Evolutionary conservation across 2,888 invertebrate genomes (phyloP).

Genomic region (Melinaea menophilus): DNA sequence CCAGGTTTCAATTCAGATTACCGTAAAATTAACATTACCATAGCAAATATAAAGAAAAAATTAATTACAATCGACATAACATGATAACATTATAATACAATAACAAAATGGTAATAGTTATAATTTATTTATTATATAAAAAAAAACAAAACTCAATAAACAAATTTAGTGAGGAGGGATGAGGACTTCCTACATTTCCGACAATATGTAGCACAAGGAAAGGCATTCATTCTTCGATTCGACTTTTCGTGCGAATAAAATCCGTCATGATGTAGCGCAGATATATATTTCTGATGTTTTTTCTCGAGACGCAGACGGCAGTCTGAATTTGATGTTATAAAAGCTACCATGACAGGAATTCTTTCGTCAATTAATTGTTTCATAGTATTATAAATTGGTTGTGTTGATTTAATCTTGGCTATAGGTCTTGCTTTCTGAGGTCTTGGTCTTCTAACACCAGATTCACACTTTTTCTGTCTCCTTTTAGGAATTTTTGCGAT

Average conservation of each 20-base stretch:
- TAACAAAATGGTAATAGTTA: too few species aligned
- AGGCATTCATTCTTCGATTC: conserved; percentile 33
- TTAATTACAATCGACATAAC: too few species aligned
- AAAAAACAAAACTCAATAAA: conserved; percentile 8
- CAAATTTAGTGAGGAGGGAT: conserved; percentile 3
- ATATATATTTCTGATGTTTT: conserved; percentile 32
- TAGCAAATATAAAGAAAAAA: conserved; percentile 16
- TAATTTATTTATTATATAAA: not conserved
- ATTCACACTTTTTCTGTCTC: conserved; percentile 8
- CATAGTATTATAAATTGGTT: conserved; percentile 32
- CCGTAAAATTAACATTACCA: conserved; percentile 29
- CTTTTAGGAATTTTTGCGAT: conserved; percentile 6
- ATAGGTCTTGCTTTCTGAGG: conserved; percentile 29
- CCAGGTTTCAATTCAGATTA: conserved; percentile 38
- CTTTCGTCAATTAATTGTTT: conserved; percentile 32
- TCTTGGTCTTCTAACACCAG: conserved; percentile 24
- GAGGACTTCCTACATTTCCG: conserved; percentile 37
- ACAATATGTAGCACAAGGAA: conserved; percentile 44
- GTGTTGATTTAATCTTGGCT: conserved; percentile 26
- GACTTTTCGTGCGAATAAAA: conserved; percentile 29
- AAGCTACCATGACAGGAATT: conserved; percentile 38
- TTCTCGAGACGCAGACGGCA: conserved; percentile 25
- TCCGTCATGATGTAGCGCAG: conserved; percentile 26
- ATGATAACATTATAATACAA: too few species aligned
- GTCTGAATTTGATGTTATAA: conserved; percentile 35